A percentile compares a stretch with the other conserved stretches of the same genome.
Evolutionary conservation across 37 sponge, comb jelly and placozoan species (phyloP).

Genomic region (Ianthella basta): DNA sequence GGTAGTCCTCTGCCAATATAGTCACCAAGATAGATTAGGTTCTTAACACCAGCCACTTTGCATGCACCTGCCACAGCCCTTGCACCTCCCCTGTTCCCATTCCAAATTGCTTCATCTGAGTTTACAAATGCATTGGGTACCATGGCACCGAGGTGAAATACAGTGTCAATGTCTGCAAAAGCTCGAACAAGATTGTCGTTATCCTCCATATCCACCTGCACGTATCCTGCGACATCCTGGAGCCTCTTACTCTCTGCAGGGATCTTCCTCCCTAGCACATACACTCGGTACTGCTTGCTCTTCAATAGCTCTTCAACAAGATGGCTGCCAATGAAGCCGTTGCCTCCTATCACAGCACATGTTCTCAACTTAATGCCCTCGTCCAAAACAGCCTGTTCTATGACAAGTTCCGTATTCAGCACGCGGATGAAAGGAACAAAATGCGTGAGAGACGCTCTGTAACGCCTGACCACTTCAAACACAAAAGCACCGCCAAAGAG

Average conservation of each 20-base stretch:
- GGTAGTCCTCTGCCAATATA: neutral
- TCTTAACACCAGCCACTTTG: slow-evolving; percentile 55
- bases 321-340: slow-evolving; percentile 73
- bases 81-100: slow-evolving; percentile 39
- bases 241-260: slow-evolving; percentile 42
- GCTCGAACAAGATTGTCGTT: slow-evolving; percentile 60
- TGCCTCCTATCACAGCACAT: slow-evolving; percentile 73
- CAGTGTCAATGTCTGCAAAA: slow-evolving; percentile 68
- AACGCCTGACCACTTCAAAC: neutral
- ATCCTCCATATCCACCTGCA: slow-evolving; percentile 76
- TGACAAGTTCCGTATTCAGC: slow-evolving; percentile 14
- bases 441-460: neutral
- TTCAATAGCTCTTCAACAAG: slow-evolving; percentile 63
- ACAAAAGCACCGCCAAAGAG: neutral
- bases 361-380: neutral
- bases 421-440: slow-evolving; percentile 3
- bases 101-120: slow-evolving; percentile 48
- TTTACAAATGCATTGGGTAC: slow-evolving; percentile 56
- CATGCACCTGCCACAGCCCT: slow-evolving; percentile 52
- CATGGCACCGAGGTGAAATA: slow-evolving; percentile 51
- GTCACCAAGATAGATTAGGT: slow-evolving; percentile 30
- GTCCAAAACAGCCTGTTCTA: slow-evolving; percentile 22
- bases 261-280: slow-evolving; percentile 62
- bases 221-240: slow-evolving; percentile 55
- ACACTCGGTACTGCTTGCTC: slow-evolving; percentile 53